phyloP scores from a whole-genome alignment of 1,140 invertebrate species.

The Meloidogyne chitwoodi region DNA sequence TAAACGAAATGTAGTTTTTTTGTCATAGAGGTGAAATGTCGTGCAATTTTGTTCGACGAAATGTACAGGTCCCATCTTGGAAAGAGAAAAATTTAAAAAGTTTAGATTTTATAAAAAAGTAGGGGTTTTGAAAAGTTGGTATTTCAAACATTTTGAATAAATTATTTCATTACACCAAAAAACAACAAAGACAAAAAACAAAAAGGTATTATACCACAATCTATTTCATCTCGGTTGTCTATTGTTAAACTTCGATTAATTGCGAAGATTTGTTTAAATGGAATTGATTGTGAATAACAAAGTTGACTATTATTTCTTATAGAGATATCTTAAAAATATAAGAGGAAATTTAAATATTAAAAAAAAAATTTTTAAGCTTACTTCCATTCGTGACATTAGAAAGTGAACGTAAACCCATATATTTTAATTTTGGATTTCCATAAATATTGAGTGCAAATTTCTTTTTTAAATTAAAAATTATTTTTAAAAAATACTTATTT shows the following conservation, averaged over 20 bases:
- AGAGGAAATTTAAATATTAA: not conserved
- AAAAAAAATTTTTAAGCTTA: not conserved
- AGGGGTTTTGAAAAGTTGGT: too few relatives aligned
- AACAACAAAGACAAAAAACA: too few relatives aligned
- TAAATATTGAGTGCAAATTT: constrained; percentile 42
- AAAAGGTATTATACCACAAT: not conserved
- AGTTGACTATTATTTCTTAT: constrained; percentile 32
- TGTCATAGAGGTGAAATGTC: too few relatives aligned
- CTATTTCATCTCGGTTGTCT: constrained; percentile 14
- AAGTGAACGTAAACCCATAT: constrained; percentile 37
- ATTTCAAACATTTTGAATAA: too few relatives aligned
- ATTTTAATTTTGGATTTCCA: constrained; percentile 34
- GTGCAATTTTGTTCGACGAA: too few relatives aligned
- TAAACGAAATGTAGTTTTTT: too few relatives aligned
- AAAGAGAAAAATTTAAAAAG: too few relatives aligned
- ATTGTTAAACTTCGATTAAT: constrained; percentile 17
- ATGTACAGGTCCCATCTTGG: too few relatives aligned
- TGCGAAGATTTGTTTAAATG: constrained; percentile 34
- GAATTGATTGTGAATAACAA: constrained; percentile 35
- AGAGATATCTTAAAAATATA: not conserved
- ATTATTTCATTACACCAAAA: too few relatives aligned
- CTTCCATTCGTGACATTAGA: constrained; percentile 30
- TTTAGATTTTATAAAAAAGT: too few relatives aligned
- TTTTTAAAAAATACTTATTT: not conserved
- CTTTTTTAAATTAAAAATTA: constrained; percentile 1